Evolutionary conservation across 2,888 invertebrate genomes (phyloP).

Genomic region (Sisyra terminalis): DNA sequence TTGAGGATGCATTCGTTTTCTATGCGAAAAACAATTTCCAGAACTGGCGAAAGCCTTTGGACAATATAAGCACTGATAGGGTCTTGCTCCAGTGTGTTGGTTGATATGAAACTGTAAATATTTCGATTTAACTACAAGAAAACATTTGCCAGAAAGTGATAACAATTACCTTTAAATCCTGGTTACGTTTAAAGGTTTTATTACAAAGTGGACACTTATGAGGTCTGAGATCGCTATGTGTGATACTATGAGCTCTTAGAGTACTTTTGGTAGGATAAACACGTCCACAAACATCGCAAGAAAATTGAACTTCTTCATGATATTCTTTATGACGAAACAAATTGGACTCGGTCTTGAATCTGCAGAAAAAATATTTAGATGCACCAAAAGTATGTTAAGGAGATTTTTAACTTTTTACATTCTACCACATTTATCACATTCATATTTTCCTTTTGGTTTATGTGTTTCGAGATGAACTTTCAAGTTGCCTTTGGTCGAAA

Average conservation of each 20-base stretch:
- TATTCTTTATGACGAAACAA: slow-evolving; percentile 45
- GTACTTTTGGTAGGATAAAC: slow-evolving; percentile 53
- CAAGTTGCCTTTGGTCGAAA: slow-evolving; percentile 43
- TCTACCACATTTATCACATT: slow-evolving; percentile 46
- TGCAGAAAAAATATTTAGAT: slow-evolving; percentile 27
- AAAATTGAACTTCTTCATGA: slow-evolving; percentile 36
- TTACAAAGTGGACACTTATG: slow-evolving; percentile 50
- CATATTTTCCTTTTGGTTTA: slow-evolving; percentile 42
- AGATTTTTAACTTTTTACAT: slow-evolving; percentile 31
- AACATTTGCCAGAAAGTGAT: too few species aligned
- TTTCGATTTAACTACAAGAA: slow-evolving; percentile 5
- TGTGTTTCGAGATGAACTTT: slow-evolving; percentile 47
- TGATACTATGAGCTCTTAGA: slow-evolving; percentile 49
- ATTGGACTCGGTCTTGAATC: slow-evolving; percentile 48
- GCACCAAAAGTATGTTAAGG: background rate
- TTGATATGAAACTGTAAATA: slow-evolving; percentile 50
- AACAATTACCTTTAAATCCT: slow-evolving; percentile 55
- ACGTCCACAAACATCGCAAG: slow-evolving; percentile 49
- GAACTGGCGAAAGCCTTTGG: slow-evolving; percentile 55
- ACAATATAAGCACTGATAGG: slow-evolving; percentile 57
- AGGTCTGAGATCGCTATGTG: slow-evolving; percentile 50
- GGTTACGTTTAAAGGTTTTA: slow-evolving; percentile 56
- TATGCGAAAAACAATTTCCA: slow-evolving; percentile 57
- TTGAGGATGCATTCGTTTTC: slow-evolving; percentile 52
- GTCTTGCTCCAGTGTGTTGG: slow-evolving; percentile 56